A percentile compares a stretch with the other conserved stretches of the same genome.
Evolutionary conservation across 2,113 vertebrate species (phyloP).

Genomic region (Blennius ocellaris): DNA sequence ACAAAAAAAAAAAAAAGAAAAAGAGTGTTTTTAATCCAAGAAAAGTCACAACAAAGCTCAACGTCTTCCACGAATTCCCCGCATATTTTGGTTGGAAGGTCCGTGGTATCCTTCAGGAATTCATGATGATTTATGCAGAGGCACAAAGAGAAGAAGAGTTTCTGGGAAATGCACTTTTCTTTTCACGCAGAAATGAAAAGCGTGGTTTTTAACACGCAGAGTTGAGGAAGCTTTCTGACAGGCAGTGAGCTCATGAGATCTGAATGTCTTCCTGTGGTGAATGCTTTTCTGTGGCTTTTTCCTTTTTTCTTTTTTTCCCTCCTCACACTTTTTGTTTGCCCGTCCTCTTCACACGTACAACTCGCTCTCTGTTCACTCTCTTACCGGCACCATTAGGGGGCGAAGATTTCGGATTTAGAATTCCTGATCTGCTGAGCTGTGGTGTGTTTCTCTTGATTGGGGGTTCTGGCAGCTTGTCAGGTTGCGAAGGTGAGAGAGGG

Average conservation of each 20-base stretch:
- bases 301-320: conserved; percentile 8
- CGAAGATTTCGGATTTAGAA: conserved; percentile 34
- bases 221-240: conserved; percentile 62
- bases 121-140: conserved; percentile 36
- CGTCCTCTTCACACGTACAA: conserved; percentile 8
- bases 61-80: conserved; percentile 24
- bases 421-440: conserved; percentile 43
- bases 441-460: conserved; percentile 34
- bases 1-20: conserved; percentile 12
- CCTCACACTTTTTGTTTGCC: conserved; percentile 28
- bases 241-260: conserved; percentile 76
- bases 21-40: conserved; percentile 25
- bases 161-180: conserved; percentile 53
- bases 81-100: conserved; percentile 40
- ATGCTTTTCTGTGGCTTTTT: conserved; percentile 63
- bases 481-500: conserved; percentile 54
- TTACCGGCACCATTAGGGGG: conserved; percentile 28
- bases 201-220: conserved; percentile 43
- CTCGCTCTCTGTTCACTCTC: conserved; percentile 27
- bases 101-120: too few relatives aligned
- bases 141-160: conserved; percentile 42
- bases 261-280: conserved; percentile 75
- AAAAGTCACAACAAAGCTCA: conserved; percentile 35
- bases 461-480: conserved; percentile 37
- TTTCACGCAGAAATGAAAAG: conserved; percentile 50